phyloP scores from a whole-genome alignment of 2,113 vertebrate genomes.

The Halichoerus grypus region DNA sequence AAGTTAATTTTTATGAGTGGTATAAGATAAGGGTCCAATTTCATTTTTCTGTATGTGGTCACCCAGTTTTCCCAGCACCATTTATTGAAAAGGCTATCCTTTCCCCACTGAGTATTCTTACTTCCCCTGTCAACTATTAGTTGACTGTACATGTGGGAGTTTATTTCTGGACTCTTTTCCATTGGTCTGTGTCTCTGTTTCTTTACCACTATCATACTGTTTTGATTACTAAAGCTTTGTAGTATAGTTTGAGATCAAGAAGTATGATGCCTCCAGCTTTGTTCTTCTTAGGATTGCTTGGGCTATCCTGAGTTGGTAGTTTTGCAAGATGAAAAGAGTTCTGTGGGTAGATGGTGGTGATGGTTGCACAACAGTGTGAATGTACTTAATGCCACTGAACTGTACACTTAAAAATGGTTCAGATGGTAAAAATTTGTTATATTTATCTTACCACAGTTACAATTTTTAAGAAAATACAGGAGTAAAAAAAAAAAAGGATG shows the following conservation, averaged over 20 bases:
- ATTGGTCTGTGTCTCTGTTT: not conserved
- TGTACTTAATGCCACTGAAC: not conserved
- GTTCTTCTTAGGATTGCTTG: not conserved
- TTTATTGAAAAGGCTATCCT: not conserved
- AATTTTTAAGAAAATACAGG: not conserved
- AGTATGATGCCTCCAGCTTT: not conserved
- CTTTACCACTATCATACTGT: not conserved
- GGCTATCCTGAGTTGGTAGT: not conserved
- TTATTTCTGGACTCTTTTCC: not conserved
- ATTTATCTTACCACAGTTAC: constrained; percentile 22
- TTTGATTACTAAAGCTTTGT: not conserved
- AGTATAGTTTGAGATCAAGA: not conserved
- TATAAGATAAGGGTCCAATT: not conserved
- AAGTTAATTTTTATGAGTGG: not conserved
- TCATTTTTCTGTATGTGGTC: not conserved
- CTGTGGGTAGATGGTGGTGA: not conserved
- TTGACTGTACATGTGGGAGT: not conserved
- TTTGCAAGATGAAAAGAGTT: not conserved
- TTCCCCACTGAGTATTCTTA: not conserved
- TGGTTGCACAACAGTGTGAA: not conserved
- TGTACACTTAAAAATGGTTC: not conserved
- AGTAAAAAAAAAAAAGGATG: not conserved
- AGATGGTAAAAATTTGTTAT: not conserved
- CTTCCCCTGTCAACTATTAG: not conserved
- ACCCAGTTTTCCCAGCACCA: not conserved